These are phyloP conservation scores for Rhipidura dahli DNA, from an alignment of 2,113 vertebrate genomes.

Conservation along the genomic window DNA sequence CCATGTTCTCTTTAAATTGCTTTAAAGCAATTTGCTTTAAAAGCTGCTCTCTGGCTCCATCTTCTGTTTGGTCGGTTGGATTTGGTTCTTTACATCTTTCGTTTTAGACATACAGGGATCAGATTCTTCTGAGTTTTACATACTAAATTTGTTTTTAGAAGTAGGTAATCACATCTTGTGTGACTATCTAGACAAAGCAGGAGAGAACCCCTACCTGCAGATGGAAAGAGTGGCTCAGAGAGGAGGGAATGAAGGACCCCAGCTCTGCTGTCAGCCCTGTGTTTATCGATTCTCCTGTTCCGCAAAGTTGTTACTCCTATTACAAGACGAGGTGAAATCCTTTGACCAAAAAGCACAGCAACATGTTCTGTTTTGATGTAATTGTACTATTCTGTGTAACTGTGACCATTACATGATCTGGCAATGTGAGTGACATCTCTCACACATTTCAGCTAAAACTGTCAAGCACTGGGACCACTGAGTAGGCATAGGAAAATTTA, in stretches of 20 bases:
- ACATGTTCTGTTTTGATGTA: background rate
- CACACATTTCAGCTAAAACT: background rate
- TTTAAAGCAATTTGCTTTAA: background rate
- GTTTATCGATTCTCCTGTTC: background rate
- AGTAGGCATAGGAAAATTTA: background rate
- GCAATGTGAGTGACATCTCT: background rate
- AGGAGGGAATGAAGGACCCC: background rate
- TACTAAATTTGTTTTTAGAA: background rate
- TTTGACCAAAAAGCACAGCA: background rate
- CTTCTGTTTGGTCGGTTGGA: background rate
- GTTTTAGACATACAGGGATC: background rate
- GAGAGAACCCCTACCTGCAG: background rate
- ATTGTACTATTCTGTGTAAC: background rate
- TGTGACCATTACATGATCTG: background rate
- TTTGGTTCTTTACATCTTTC: background rate
- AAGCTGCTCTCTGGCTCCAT: constrained; percentile 63
- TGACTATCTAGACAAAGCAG: background rate
- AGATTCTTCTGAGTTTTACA: background rate
- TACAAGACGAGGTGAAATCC: background rate
- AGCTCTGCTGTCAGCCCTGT: background rate
- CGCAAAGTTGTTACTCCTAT: background rate
- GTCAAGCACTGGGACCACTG: background rate
- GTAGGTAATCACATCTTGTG: background rate
- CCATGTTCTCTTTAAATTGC: background rate
- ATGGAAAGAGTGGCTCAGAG: background rate